Conservation (phyloP, 2,797 vertebrate genomes). For the Onychomys leucogaster region DNA sequence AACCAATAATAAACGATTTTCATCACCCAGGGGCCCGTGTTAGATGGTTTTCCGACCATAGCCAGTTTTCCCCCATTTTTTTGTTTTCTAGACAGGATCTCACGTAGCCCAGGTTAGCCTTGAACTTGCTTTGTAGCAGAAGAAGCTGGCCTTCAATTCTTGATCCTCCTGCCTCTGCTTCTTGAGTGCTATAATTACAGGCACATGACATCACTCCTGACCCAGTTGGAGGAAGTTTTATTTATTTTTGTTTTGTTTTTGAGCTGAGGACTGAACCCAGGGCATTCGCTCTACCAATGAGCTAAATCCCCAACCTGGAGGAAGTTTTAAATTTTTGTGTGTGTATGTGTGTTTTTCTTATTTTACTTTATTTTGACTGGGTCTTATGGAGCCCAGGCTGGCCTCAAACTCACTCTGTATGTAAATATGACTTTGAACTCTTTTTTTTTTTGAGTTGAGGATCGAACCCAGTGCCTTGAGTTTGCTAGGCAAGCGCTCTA, state of each 20-base stretch:
- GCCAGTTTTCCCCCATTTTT: not conserved
- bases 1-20: slow-evolving; percentile 51
- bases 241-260: too few species aligned
- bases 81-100: not conserved
- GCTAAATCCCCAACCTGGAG: too few species aligned
- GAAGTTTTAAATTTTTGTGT: not conserved
- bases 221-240: not conserved
- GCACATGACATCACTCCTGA: not conserved
- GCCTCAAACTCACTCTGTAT: not conserved
- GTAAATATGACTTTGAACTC: too few species aligned
- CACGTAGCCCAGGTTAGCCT: not conserved
- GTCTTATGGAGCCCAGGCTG: not conserved
- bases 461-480: too few species aligned
- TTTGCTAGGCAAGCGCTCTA: too few species aligned
- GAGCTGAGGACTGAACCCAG: too few species aligned
- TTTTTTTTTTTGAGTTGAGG: too few species aligned
- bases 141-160: not conserved
- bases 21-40: not conserved
- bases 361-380: not conserved
- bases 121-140: not conserved
- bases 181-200: not conserved
- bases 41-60: slow-evolving; percentile 40
- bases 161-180: not conserved
- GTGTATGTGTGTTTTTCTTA: not conserved
- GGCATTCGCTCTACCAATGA: too few species aligned